Conservation (phyloP, 2,797 vertebrate genomes). For the Chloroceryle amazona region DNA sequence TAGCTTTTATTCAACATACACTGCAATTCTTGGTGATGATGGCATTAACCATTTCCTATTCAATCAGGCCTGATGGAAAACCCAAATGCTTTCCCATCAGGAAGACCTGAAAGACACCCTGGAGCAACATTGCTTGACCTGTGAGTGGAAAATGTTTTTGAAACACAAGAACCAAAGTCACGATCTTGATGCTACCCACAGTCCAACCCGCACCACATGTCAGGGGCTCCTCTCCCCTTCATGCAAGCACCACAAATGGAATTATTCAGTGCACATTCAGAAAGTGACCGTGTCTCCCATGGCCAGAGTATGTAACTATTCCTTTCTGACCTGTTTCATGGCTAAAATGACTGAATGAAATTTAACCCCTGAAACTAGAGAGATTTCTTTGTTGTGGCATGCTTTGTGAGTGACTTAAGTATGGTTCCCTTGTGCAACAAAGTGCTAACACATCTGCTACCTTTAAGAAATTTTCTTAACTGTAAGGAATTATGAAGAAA, state of each 20-base stretch:
- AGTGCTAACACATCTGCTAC: not conserved
- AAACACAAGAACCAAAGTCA: not conserved
- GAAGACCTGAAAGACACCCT: not conserved
- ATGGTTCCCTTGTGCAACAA: not conserved
- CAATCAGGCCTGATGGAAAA: not conserved
- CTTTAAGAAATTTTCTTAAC: not conserved
- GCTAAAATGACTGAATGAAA: not conserved
- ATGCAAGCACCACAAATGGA: not conserved
- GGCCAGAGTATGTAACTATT: not conserved
- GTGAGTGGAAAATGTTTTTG: not conserved
- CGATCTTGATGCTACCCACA: not conserved
- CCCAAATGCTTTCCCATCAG: not conserved
- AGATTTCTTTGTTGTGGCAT: not conserved
- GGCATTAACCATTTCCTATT: conserved; percentile 36
- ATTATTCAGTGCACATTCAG: not conserved
- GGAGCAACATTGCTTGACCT: not conserved
- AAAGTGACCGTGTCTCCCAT: not conserved
- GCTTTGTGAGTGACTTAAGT: not conserved
- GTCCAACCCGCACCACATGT: accelerated
- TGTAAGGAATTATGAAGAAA: not conserved
- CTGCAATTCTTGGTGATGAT: conserved; percentile 27
- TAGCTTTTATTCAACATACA: conserved; percentile 2
- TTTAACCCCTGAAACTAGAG: not conserved
- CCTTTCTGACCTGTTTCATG: not conserved
- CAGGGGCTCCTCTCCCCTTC: not conserved